Percentiles rank a stretch among this genome's conserved stretches.
Evolutionary conservation across 35 echinoderm and acorn worm species (phyloP).

Genomic region (Chiridota heheva): DNA sequence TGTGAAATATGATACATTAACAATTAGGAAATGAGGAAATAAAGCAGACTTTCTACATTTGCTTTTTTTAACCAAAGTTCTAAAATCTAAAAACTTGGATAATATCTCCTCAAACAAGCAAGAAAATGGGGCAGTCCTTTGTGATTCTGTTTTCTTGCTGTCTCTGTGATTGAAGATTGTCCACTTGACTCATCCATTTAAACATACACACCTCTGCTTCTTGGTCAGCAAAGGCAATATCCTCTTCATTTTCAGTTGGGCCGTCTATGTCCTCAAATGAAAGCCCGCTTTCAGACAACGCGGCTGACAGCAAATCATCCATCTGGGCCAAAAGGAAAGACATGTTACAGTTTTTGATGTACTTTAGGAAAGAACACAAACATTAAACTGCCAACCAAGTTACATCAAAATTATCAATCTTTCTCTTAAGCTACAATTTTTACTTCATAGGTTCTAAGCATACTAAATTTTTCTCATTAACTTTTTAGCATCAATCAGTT

Average conservation of each 20-base stretch:
- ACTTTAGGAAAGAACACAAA: too few relatives aligned
- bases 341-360: too few relatives aligned
- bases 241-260: neutral
- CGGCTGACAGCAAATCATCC: conserved; percentile 73
- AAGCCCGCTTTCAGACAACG: conserved; percentile 78
- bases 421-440: too few relatives aligned
- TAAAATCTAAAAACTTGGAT: neutral
- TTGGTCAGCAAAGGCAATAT: too few relatives aligned
- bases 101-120: neutral
- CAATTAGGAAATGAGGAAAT: too few relatives aligned
- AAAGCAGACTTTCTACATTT: neutral
- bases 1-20: too few relatives aligned
- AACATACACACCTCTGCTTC: too few relatives aligned
- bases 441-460: too few relatives aligned
- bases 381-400: too few relatives aligned
- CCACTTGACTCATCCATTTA: neutral
- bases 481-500: too few relatives aligned
- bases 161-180: neutral
- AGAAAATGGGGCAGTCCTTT: neutral
- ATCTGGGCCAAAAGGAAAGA: conserved; percentile 5
- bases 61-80: neutral
- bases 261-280: conserved; percentile 50
- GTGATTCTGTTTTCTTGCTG: neutral
- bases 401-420: too few relatives aligned
- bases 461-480: too few relatives aligned